Evolutionary conservation across 2,113 vertebrate species (phyloP).

Genomic region (Rhombomys opimus): DNA sequence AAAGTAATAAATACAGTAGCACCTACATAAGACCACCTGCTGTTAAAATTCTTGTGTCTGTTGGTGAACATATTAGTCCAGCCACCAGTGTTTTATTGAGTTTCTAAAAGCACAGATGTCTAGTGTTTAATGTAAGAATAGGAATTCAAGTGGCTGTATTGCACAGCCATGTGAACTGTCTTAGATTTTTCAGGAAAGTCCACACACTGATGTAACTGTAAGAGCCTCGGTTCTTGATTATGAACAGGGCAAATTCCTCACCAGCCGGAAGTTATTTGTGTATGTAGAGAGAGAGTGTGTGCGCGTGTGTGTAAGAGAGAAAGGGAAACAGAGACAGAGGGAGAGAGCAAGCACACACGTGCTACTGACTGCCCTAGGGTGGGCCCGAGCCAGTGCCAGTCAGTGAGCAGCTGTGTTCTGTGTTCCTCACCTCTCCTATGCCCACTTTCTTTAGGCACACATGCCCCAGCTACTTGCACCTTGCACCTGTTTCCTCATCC

Average conservation of each 20-base stretch:
- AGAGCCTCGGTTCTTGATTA: neutral
- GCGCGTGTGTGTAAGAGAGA: neutral
- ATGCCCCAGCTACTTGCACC: neutral
- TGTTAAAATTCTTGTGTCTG: neutral
- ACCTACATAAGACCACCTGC: neutral
- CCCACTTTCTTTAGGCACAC: neutral
- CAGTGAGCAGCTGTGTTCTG: neutral
- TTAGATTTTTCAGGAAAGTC: constrained; percentile 27
- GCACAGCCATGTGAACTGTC: neutral
- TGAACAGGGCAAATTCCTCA: neutral
- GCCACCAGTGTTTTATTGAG: constrained; percentile 55
- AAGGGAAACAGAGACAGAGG: neutral
- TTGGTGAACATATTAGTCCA: constrained; percentile 57
- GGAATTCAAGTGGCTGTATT: constrained; percentile 38
- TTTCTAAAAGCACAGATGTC: constrained; percentile 50
- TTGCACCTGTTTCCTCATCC: neutral
- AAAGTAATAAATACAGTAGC: constrained; percentile 41
- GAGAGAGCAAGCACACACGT: neutral
- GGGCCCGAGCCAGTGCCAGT: neutral
- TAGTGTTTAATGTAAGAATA: constrained; percentile 44
- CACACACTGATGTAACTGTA: neutral
- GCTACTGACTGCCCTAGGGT: neutral
- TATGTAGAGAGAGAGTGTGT: neutral
- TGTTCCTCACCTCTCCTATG: neutral
- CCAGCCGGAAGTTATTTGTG: neutral